Evolutionary conservation across 1,140 invertebrate species (phyloP).

Genomic region (Scaptomyza pallida): DNA sequence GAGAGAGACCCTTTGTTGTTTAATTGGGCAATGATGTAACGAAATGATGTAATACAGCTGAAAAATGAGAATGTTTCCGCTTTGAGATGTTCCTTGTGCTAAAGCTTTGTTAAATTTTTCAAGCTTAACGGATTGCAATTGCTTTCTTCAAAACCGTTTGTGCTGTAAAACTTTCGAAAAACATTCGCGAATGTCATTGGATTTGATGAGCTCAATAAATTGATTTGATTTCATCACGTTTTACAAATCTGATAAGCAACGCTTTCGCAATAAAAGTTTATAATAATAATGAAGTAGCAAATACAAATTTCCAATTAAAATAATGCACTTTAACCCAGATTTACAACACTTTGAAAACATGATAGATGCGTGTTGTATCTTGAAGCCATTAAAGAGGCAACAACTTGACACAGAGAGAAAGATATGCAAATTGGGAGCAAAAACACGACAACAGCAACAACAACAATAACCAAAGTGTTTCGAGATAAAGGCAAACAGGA

Average conservation of each 20-base stretch:
- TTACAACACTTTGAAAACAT: neutral
- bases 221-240: conserved; percentile 38
- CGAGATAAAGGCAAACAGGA: conserved; percentile 26
- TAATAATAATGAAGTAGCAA: conserved; percentile 5
- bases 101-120: too few species aligned
- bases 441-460: conserved; percentile 16
- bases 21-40: too few species aligned
- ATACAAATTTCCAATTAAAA: conserved; percentile 24
- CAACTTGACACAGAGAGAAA: neutral
- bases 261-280: too few species aligned
- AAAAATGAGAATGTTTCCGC: neutral
- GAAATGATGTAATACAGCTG: neutral
- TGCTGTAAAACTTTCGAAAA: conserved; percentile 15
- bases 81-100: too few species aligned
- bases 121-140: too few species aligned
- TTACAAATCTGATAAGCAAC: conserved; percentile 25
- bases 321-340: conserved; percentile 27
- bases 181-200: conserved; percentile 11
- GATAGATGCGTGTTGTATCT: conserved; percentile 10
- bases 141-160: neutral
- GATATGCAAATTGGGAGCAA: conserved; percentile 31
- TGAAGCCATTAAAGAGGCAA: conserved; percentile 11
- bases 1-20: too few species aligned
- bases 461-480: neutral
- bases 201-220: conserved; percentile 25